Evolutionary conservation across 2,797 vertebrate genomes (phyloP).

Genomic region (Graptemys geographica): DNA sequence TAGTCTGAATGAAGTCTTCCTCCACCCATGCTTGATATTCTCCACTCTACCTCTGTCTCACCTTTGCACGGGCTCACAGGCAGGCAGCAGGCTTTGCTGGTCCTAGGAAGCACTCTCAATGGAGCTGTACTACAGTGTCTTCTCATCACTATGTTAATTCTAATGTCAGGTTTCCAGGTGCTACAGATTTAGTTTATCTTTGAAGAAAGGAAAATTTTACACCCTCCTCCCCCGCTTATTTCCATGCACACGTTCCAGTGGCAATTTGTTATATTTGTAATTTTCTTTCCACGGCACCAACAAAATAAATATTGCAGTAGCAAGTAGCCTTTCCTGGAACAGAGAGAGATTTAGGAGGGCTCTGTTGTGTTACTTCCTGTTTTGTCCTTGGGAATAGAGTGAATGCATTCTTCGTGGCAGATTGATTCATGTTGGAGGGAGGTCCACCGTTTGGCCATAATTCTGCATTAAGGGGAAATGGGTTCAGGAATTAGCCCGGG

Average conservation of each 20-base stretch:
- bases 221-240: not conserved
- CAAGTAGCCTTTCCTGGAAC: not conserved
- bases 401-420: not conserved
- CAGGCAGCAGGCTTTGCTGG: not conserved
- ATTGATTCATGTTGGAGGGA: accelerated
- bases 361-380: not conserved
- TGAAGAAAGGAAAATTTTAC: not conserved
- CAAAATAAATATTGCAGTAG: not conserved
- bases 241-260: not conserved
- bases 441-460: accelerated
- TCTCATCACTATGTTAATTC: not conserved
- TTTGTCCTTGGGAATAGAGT: not conserved
- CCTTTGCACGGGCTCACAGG: not conserved
- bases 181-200: not conserved
- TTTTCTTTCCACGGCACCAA: not conserved
- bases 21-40: conserved; percentile 16
- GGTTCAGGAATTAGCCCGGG: not conserved
- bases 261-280: not conserved
- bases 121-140: not conserved
- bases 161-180: conserved; percentile 3
- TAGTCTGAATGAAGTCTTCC: conserved; percentile 10
- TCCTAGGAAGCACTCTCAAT: conserved; percentile 21
- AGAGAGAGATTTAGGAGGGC: not conserved
- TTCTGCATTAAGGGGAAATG: accelerated
- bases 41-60: conserved; percentile 5